Percentiles rank a stretch among this genome's conserved stretches.
Conservation (phyloP, 1,140 invertebrate species). For the Ceratosolen solmsi region DNA sequence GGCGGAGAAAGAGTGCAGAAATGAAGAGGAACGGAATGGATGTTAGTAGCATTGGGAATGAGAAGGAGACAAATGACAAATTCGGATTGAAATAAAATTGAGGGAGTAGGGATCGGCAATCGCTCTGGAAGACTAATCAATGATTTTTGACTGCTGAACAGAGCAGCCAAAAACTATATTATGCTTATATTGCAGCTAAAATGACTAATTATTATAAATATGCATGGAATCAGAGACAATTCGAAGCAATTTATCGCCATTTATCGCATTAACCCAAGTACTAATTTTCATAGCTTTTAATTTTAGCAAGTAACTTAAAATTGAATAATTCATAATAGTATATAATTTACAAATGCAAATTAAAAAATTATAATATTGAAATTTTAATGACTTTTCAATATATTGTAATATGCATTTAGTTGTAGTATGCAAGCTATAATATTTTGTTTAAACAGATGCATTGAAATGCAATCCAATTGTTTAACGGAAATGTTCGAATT, state of each 20-base stretch:
- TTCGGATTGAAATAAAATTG: not conserved
- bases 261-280: not conserved
- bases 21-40: constrained; percentile 35
- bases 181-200: not conserved
- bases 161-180: not conserved
- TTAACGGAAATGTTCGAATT: not conserved
- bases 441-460: too few species aligned
- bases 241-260: not conserved
- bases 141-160: not conserved
- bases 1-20: constrained; percentile 10
- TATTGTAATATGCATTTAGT: too few species aligned
- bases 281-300: too few species aligned
- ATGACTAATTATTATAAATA: constrained; percentile 3
- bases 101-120: not conserved
- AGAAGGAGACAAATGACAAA: not conserved
- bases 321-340: too few species aligned
- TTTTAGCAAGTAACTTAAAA: too few species aligned
- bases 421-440: too few species aligned
- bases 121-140: not conserved
- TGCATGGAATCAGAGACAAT: not conserved
- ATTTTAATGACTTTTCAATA: too few species aligned
- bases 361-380: too few species aligned
- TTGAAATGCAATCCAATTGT: not conserved
- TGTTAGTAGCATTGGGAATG: not conserved
- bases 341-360: too few species aligned